Base-by-base conservation (phyloP, 2,797 vertebrate genomes). In the Syncerus caffer region DNA sequence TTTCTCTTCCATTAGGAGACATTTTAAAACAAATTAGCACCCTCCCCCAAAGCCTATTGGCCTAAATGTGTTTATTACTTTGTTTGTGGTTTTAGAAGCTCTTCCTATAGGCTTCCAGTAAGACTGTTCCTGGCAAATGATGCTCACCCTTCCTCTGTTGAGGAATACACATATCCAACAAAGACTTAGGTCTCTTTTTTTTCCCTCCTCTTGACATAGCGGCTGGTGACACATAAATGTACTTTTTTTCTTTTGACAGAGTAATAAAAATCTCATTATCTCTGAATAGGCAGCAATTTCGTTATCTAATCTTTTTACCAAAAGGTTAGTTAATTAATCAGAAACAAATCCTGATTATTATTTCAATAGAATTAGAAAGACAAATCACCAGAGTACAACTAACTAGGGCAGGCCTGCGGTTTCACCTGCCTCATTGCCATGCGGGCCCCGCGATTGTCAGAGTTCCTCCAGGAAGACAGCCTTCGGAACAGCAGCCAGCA, bases 291-390 rank as follows among this genome's bases (percentile, higher is more conserved):
- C 98, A 98, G 98, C 98, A 99, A 99, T 99, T 99, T 99, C 97
- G 95, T 99, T 99, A 99, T 99, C 99, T 99, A 99, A 99, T 99
- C 99, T 98, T 99, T 99, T 99, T 98, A 98, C 98, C 98, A 98
- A 99, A 99, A 99, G 98, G 98, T 99, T 99, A 99, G 98, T 99
- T 99, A 99, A 99, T 99, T 99, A 99, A 99, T 99, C 98, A 99
- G 98, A 98, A 99, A 99, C 98, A 99, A 99, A 99, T 98, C 98
- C 98, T 98, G 98, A 99, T 99, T 98, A 99, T 99, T 99, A 98
- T 99, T 99, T 99, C 98, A 99, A 99, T 98, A 98, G 98, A 99
- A 99, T 99, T 99, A 99, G 98, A 98, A 98, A 99, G 98, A 99
- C 98, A 99, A 99, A 99, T 99, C 98, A 98, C 98, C 97, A 97